Evolutionary conservation across 2,797 vertebrate species (phyloP), one percentile per base, ranked within the genome.

Genomic region (Pyrrhura leucotis): DNA sequence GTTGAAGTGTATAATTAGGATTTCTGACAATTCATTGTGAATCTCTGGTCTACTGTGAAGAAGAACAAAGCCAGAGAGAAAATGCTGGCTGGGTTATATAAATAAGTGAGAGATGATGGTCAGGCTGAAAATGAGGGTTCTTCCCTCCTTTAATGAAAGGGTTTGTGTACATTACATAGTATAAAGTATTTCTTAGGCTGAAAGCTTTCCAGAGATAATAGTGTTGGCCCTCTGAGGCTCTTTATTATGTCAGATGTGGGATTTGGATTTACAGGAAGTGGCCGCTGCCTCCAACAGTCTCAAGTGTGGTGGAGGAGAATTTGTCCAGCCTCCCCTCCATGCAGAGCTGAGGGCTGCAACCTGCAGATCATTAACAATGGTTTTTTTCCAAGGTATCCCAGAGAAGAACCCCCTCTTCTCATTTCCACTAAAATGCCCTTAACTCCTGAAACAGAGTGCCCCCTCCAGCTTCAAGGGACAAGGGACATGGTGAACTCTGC

Each of bases 151-250:
- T 95, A 96, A 87, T 91, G 92, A 97, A 97, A 97, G 97, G 83
- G 58, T 96, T 97, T 97, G 97, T 97, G 91, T 95, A 97, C 89
- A 94, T 93, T 96, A 83, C 93, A 51, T 85, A 83, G 93, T 96
- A 89, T 95, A 90, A 96, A 97, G 83, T 95, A 97, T 97, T 97
- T 96, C 92, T 93, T 94, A 86, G 76, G 67, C 85, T 94, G 78
- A 97, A 97, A 97, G 89, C 95, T 96, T 96, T 97, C 96, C 88
- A 95, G 92, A 97, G 92, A 97, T 96, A 97, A 97, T 88, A 97
- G 92, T 76, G 81, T 82, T 56, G 61, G 85, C 91, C 91, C 93
- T 97, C 95, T 88, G 93, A 96, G 96, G 83, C 77, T 85, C 78
- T 96, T 81, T 96, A 78, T 97, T 93, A 93, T 96, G 91, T 96